Conservation (phyloP, 2,113 vertebrate genomes). For the Pollachius pollachius region DNA sequence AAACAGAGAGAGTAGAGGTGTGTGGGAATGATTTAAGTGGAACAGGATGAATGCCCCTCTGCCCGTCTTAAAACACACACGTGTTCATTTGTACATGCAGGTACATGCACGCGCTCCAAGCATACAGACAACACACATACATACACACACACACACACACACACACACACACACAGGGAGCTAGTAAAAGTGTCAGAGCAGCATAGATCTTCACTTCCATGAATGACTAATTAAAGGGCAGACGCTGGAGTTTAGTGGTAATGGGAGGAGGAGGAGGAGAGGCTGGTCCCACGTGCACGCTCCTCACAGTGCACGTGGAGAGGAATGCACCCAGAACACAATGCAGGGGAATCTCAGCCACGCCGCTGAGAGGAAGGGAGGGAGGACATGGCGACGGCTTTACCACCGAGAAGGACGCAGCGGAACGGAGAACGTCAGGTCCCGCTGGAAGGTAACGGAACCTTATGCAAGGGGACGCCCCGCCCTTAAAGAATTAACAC, state of each 20-base stretch:
- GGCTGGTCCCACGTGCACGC: conserved; percentile 13
- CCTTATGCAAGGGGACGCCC: too few relatives aligned
- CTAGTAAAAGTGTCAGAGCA: conserved; percentile 52
- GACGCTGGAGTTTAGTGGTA: conserved; percentile 61
- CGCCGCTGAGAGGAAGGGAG: too few relatives aligned
- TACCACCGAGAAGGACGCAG: too few relatives aligned
- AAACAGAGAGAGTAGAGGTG: too few relatives aligned
- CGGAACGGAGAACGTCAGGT: too few relatives aligned
- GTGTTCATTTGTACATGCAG: too few relatives aligned
- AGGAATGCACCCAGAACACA: conserved; percentile 55
- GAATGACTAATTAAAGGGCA: conserved; percentile 67
- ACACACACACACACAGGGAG: conserved; percentile 12
- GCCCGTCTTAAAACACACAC: too few relatives aligned
- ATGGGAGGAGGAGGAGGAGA: conserved; percentile 38
- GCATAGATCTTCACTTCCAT: conserved; percentile 50
- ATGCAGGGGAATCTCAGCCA: conserved; percentile 21
- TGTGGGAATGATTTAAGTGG: too few relatives aligned
- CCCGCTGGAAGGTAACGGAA: too few relatives aligned
- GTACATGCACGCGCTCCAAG: neutral
- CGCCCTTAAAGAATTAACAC: too few relatives aligned
- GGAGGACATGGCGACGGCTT: too few relatives aligned
- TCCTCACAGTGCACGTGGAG: conserved; percentile 39
- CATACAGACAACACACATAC: conserved; percentile 12
- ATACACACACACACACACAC: conserved; percentile 20
- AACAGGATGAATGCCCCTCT: too few relatives aligned